phyloP scores from a whole-genome alignment of 1,140 invertebrate species.

The Drosophila bifasciata region DNA sequence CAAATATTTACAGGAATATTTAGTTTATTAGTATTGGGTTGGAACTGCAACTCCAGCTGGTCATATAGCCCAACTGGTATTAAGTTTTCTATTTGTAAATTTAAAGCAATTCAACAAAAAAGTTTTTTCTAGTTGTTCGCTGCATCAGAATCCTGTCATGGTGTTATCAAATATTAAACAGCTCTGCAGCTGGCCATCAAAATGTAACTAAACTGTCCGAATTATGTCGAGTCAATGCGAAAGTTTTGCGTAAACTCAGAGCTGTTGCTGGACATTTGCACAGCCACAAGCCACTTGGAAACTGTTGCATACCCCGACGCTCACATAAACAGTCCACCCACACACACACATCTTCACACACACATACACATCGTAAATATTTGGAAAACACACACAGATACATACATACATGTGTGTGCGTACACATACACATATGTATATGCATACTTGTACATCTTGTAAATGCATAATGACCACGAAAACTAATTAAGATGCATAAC shows the following conservation, averaged over 20 bases:
- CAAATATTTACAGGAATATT: no score
- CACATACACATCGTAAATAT: no score
- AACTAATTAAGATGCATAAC: constrained; percentile 37
- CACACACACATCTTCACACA: not conserved
- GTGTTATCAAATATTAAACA: constrained; percentile 10
- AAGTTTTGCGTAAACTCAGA: not conserved
- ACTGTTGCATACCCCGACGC: not conserved
- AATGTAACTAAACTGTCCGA: constrained; percentile 16
- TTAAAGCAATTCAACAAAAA: no score
- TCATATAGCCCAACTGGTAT: no score
- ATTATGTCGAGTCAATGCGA: not conserved
- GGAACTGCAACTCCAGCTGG: no score
- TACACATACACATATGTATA: not conserved
- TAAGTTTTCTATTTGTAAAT: no score
- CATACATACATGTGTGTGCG: not conserved
- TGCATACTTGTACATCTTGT: not conserved
- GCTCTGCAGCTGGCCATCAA: constrained; percentile 3
- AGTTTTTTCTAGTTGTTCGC: not conserved
- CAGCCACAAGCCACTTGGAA: constrained; percentile 9
- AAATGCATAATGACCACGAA: constrained; percentile 12
- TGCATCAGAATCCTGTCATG: not conserved
- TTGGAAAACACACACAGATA: no score
- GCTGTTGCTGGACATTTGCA: constrained; percentile 1
- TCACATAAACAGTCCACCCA: not conserved
- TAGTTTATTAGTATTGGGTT: no score